Evolutionary conservation across 1,140 invertebrate species (phyloP).

Genomic region (Pogonomyrmex barbatus): DNA sequence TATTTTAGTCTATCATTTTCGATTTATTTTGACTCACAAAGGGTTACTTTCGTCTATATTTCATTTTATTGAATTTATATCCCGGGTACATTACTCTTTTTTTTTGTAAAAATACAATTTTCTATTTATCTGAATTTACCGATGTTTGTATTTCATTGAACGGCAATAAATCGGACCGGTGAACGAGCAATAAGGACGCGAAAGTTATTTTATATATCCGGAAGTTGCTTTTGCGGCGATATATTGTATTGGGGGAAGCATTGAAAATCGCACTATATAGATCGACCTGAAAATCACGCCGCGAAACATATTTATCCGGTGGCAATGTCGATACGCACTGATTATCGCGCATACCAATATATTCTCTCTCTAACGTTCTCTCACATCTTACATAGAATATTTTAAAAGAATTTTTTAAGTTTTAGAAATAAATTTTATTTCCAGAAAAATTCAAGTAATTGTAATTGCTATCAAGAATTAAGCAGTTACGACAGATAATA

Average conservation of each 20-base stretch:
- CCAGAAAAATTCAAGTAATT: background rate
- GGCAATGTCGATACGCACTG: conserved; percentile 73
- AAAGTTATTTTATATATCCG: background rate
- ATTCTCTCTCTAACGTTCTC: conserved; percentile 59
- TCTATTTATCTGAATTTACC: background rate
- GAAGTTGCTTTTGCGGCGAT: background rate
- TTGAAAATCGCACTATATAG: conserved; percentile 16
- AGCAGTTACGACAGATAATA: background rate
- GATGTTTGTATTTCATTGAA: background rate
- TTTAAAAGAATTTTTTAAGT: background rate
- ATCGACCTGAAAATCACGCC: conserved; percentile 30
- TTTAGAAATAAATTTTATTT: background rate
- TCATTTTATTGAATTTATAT: background rate
- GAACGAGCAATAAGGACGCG: background rate
- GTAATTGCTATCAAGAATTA: background rate
- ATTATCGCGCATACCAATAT: conserved; percentile 57
- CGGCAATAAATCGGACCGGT: background rate
- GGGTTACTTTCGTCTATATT: background rate
- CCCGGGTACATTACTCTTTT: background rate
- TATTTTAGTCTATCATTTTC: background rate
- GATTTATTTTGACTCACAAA: background rate
- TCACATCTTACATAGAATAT: background rate
- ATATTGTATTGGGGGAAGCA: background rate
- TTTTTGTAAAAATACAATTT: background rate
- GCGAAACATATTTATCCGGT: conserved; percentile 64